Evolutionary conservation across 2,888 invertebrate genomes (phyloP).

Genomic region (Drosophila acutilabella): DNA sequence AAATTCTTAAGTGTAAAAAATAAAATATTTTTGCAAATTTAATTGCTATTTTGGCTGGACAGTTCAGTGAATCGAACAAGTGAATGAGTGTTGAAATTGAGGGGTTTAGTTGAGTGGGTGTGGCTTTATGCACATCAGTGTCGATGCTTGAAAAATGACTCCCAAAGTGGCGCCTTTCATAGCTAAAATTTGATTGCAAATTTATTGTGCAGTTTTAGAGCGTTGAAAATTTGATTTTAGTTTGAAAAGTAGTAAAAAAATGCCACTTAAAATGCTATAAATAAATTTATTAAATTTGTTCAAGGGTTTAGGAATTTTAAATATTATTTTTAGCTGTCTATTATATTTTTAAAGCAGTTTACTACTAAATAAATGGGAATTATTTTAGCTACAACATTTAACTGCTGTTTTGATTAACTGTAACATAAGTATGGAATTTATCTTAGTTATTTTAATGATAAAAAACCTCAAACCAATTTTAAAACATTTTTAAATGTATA

Average conservation of each 20-base stretch:
- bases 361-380: neutral
- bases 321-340: neutral
- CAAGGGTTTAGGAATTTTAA: too few relatives aligned
- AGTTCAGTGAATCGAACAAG: neutral
- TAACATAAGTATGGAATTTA: too few relatives aligned
- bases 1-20: conserved; percentile 29
- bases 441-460: too few relatives aligned
- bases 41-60: conserved; percentile 36
- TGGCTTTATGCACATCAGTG: conserved; percentile 50
- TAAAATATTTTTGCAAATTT: conserved; percentile 20
- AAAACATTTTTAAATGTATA: neutral
- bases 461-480: too few relatives aligned
- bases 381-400: neutral
- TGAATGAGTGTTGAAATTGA: neutral
- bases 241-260: neutral
- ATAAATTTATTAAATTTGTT: too few relatives aligned
- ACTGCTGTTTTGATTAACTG: too few relatives aligned
- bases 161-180: conserved; percentile 65
- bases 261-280: too few relatives aligned
- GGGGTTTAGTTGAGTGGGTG: neutral
- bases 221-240: neutral
- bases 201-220: neutral
- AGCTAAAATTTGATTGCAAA: conserved; percentile 23
- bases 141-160: conserved; percentile 62
- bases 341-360: too few relatives aligned